These are phyloP conservation scores for Brachionichthys hirsutus DNA, from an alignment of 2,113 vertebrate genomes.

Conservation along the genomic window DNA sequence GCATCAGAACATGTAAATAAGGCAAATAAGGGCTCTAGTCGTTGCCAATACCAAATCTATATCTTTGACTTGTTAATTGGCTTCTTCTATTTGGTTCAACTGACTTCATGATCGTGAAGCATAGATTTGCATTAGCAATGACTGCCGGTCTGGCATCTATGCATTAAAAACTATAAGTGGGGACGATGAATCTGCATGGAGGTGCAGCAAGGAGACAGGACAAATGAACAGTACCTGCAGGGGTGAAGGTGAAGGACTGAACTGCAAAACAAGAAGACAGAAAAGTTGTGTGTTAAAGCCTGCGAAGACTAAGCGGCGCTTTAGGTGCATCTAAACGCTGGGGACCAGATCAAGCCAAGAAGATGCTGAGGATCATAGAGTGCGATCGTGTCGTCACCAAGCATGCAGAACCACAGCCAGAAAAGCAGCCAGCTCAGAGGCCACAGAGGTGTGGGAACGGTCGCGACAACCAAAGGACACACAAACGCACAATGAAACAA, in stretches of 20 bases:
- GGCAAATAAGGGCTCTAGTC: conserved; percentile 28
- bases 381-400: conserved; percentile 17
- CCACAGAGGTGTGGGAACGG: conserved; percentile 47
- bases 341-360: conserved; percentile 23
- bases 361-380: conserved; percentile 3
- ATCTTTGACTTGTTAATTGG: conserved; percentile 1
- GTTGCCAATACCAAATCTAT: conserved; percentile 32
- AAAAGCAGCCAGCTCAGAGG: conserved; percentile 73
- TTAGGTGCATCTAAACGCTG: conserved; percentile 49
- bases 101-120: not conserved
- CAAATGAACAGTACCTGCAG: conserved; percentile 89
- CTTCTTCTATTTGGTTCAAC: not conserved
- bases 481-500: conserved; percentile 51
- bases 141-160: conserved; percentile 33
- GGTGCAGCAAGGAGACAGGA: conserved; percentile 74
- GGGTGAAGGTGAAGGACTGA: conserved; percentile 91
- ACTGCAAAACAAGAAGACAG: conserved; percentile 93
- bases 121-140: conserved; percentile 48
- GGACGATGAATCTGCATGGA: conserved; percentile 36
- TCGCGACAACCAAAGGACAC: conserved; percentile 51
- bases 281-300: conserved; percentile 82
- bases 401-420: conserved; percentile 65
- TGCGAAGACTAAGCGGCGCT: conserved; percentile 66
- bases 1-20: conserved; percentile 36
- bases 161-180: conserved; percentile 23